Conservation (phyloP, 2,113 vertebrate species). For the Strigops habroptila region DNA sequence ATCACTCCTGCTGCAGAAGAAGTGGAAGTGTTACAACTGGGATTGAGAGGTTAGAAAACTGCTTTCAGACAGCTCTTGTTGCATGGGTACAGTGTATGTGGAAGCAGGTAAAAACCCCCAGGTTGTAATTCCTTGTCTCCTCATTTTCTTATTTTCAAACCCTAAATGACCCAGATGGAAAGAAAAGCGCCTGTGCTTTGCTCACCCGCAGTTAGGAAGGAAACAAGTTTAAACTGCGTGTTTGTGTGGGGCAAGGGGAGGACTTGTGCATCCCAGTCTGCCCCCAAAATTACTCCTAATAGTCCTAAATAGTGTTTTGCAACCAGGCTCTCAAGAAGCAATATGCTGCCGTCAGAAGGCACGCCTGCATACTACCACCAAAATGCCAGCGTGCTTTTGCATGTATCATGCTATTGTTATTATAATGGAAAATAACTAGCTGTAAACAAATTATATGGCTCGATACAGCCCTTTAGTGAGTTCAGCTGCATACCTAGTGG, state of each 20-base stretch:
- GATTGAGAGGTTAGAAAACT: background rate
- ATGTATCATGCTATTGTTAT: conserved; percentile 6
- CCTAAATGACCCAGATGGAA: background rate
- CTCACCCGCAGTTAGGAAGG: background rate
- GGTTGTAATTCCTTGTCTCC: background rate
- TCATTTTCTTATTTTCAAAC: background rate
- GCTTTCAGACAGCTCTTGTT: background rate
- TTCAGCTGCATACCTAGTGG: background rate
- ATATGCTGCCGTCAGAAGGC: background rate
- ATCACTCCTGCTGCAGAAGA: background rate
- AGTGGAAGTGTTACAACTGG: background rate
- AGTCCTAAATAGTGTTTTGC: background rate
- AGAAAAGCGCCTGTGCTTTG: background rate
- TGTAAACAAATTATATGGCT: conserved; percentile 16
- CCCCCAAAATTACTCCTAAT: background rate
- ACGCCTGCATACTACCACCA: background rate
- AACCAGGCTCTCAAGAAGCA: background rate
- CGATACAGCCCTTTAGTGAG: background rate
- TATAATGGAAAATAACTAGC: background rate
- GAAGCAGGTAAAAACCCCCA: background rate
- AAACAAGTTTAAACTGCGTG: background rate
- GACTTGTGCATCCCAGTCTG: background rate
- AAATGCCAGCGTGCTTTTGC: background rate
- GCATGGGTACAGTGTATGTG: too few relatives aligned
- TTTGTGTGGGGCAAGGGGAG: background rate